phyloP scores from a whole-genome alignment of 2,888 invertebrate genomes.

The Pristionchus japonicus region DNA sequence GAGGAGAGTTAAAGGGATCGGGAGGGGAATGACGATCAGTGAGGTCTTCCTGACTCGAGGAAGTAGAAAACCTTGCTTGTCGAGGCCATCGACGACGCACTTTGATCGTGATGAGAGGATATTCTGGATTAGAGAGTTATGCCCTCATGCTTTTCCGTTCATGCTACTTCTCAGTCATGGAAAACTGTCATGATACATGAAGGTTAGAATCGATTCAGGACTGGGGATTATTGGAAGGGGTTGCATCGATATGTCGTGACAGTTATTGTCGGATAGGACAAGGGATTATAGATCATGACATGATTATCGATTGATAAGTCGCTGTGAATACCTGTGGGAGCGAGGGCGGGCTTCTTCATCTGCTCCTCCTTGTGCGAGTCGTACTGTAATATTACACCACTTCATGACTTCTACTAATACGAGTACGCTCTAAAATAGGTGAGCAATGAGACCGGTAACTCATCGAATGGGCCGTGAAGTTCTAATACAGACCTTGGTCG shows the following conservation, averaged over 20 bases:
- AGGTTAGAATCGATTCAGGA: not conserved
- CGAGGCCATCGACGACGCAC: not conserved
- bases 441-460: no score
- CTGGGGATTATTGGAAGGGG: no score
- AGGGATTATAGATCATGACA: no score
- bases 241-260: not conserved
- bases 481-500: not conserved
- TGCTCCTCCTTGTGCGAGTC: constrained; percentile 31
- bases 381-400: no score
- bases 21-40: constrained; percentile 1
- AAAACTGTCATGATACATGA: not conserved
- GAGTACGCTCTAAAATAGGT: no score
- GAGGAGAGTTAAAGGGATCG: not conserved
- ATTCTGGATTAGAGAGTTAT: constrained; percentile 14
- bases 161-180: not conserved
- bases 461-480: not conserved
- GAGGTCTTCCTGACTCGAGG: not conserved
- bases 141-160: not conserved
- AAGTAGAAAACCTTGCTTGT: not conserved
- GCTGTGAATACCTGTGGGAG: constrained; percentile 11
- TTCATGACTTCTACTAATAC: no score
- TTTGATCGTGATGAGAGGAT: constrained; percentile 14
- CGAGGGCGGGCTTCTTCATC: constrained; percentile 32
- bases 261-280: not conserved
- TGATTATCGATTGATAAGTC: not conserved